Evolutionary conservation across 1,140 invertebrate species (phyloP), one percentile per base, ranked within the genome.

Genomic region (Drosophila novamexicana): DNA sequence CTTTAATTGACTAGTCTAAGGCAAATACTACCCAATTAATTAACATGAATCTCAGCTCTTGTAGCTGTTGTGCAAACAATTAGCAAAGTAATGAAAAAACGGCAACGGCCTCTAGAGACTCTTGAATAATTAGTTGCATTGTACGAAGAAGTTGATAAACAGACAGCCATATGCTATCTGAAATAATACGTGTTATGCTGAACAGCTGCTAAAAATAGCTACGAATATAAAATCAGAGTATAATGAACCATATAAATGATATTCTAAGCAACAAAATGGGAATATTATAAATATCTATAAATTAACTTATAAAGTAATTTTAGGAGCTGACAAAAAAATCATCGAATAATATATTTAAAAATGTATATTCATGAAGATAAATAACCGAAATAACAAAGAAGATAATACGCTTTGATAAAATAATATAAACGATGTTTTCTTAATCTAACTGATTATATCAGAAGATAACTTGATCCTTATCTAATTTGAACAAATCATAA

Each of bases 111-210:
- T 49, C 53, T 40, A 12, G 50, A 69, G 42, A 64, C 37, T 42
- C 63, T 39, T 59, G 47, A 81, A 59, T 70, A 69, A 85, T 78
- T 54, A 32, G 36, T 32, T 64, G 8, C 14, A 44, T 34, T 44
- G 8, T 9, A n/a, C 39, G 14, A 32, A 12, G 37, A 14, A 59
- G 22, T 42, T 57, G 40, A 66, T 66, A 44, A 47, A 54, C 8
- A 22, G 16, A 6, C 7, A 62, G 36, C 36, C 45, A 63, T 32
- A 9, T 63, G 61, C 29, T 49, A 34, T n/a, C 58, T 14, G n/a
- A 36, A 69, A 62, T 22, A 9, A n/a, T 56, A 37, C 37, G 10
- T 54, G 7, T 7, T 42, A 14, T 32, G 22, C 39, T 5, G n/a
- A 44, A 32, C 47, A 29, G 22, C 12, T 7, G 49, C 44, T 70